Evolutionary conservation across 2,797 vertebrate species (phyloP).

Genomic region (Phoxinus dragarum): DNA sequence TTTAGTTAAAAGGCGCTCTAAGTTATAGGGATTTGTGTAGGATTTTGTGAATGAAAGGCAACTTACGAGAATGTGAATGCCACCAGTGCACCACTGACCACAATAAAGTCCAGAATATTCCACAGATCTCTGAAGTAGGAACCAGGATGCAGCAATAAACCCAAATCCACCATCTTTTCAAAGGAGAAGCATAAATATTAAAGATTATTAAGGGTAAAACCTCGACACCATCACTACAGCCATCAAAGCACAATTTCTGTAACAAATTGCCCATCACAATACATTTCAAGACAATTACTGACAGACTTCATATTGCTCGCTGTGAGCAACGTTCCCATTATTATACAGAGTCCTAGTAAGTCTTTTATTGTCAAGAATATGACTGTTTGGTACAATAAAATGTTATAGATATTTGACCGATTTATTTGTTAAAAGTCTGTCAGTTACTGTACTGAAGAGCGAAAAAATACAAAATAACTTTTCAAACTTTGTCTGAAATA

Average conservation of each 20-base stretch:
- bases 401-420: neutral
- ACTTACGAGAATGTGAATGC: slow-evolving; percentile 99
- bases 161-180: slow-evolving; percentile 93
- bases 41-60: neutral
- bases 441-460: neutral
- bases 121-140: slow-evolving; percentile 97
- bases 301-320: neutral
- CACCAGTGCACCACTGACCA: slow-evolving; percentile 98
- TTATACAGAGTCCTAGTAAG: neutral
- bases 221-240: neutral
- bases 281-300: neutral
- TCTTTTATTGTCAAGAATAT: neutral
- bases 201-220: neutral
- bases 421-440: neutral
- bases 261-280: neutral
- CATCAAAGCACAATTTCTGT: neutral
- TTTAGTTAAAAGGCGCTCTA: neutral
- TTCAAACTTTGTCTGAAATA: neutral
- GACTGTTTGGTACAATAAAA: neutral
- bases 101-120: slow-evolving; percentile 99
- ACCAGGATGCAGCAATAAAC: slow-evolving; percentile 91
- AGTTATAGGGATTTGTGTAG: neutral
- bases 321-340: neutral
- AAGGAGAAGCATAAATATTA: neutral
- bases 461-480: neutral